Evolutionary conservation across 2,113 vertebrate genomes (phyloP).

Genomic region (Macrotis lagotis): DNA sequence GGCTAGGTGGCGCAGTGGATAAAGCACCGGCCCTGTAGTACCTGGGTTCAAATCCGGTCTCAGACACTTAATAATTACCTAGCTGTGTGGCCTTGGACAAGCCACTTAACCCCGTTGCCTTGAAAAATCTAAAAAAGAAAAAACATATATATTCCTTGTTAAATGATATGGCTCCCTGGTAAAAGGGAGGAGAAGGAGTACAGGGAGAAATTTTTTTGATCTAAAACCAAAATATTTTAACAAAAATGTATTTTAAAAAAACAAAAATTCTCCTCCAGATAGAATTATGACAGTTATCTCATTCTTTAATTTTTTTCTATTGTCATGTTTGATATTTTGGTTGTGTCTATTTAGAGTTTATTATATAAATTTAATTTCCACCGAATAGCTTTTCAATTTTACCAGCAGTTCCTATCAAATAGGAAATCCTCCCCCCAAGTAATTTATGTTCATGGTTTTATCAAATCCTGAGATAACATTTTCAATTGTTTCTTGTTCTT

Average conservation of each 20-base stretch:
- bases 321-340: neutral
- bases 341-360: neutral
- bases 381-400: neutral
- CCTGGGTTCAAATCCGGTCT: too few species aligned
- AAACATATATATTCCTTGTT: neutral
- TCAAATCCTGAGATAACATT: neutral
- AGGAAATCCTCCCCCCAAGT: neutral
- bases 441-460: neutral
- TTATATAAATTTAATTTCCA: neutral
- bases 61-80: too few species aligned
- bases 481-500: neutral
- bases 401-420: neutral
- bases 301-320: neutral
- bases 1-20: too few species aligned
- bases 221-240: neutral
- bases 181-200: neutral
- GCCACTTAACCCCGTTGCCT: too few species aligned
- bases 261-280: neutral
- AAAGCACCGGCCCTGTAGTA: too few species aligned
- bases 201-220: neutral
- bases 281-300: neutral
- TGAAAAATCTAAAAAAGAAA: too few species aligned
- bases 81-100: too few species aligned
- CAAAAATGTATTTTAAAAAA: neutral
- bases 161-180: neutral